Evolutionary conservation across 2,888 invertebrate genomes (phyloP).

Genomic region (Drosophila nigritarsus): DNA sequence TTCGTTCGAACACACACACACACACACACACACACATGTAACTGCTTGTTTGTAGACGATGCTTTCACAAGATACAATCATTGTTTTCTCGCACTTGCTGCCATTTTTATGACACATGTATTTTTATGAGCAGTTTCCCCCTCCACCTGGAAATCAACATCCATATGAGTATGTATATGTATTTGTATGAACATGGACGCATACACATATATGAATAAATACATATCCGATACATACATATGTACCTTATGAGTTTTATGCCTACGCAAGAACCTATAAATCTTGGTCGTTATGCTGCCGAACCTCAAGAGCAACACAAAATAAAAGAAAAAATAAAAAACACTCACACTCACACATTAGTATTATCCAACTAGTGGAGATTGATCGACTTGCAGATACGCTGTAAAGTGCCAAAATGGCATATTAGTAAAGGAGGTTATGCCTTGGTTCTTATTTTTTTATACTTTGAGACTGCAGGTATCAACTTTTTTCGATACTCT

Average conservation of each 20-base stretch:
- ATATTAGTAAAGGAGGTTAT: too few species aligned
- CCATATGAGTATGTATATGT: not conserved
- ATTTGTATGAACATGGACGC: not conserved
- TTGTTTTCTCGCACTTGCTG: constrained; percentile 48
- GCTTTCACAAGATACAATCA: constrained; percentile 32
- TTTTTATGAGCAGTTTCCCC: constrained; percentile 30
- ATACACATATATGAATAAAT: constrained; percentile 13
- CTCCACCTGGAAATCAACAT: not conserved
- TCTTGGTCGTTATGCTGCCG: constrained; percentile 36
- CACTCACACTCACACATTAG: not conserved
- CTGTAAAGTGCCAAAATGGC: not conserved
- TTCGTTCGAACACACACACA: not conserved
- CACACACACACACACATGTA: not conserved
- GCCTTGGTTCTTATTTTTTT: not conserved
- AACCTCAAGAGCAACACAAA: constrained; percentile 14
- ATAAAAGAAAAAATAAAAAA: not conserved
- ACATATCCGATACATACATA: constrained; percentile 9
- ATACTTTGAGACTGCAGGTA: too few species aligned
- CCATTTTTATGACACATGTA: constrained; percentile 40
- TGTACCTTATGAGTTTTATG: constrained; percentile 43
- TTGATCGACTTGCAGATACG: not conserved
- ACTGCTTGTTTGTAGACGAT: constrained; percentile 11
- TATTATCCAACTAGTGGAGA: not conserved
- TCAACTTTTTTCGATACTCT: too few species aligned
- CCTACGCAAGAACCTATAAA: constrained; percentile 40